phyloP scores from a whole-genome alignment of 2,888 invertebrate species.

The Ischnus inquisitorius region DNA sequence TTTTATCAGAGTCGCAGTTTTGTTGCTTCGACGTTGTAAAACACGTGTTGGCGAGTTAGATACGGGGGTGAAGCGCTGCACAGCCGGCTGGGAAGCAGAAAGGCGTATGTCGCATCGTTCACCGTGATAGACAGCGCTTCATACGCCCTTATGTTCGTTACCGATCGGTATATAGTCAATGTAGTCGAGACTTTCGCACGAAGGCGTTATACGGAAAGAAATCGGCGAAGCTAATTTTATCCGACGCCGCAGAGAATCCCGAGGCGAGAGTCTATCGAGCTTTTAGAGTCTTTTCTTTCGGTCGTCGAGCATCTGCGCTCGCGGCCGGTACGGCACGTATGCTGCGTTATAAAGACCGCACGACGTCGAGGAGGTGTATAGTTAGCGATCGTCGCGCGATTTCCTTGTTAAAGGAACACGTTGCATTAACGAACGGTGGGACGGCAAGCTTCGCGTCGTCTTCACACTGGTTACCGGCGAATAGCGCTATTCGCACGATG shows the following conservation, averaged over 20 bases:
- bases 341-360: slow-evolving; percentile 2
- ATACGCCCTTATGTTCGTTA: too few species aligned
- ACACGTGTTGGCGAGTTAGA: not conserved
- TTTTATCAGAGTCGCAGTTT: not conserved
- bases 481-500: slow-evolving; percentile 5
- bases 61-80: slow-evolving; percentile 12
- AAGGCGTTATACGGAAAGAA: slow-evolving; percentile 12
- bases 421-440: slow-evolving; percentile 21
- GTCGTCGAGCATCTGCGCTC: slow-evolving; percentile 62
- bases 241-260: not conserved
- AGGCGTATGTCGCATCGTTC: too few species aligned
- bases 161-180: not conserved
- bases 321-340: slow-evolving; percentile 42
- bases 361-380: not conserved
- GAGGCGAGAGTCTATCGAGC: not conserved
- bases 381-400: slow-evolving; percentile 1
- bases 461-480: slow-evolving; percentile 26
- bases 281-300: slow-evolving; percentile 19
- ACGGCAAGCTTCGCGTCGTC: slow-evolving; percentile 18
- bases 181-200: not conserved
- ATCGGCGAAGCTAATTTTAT: slow-evolving; percentile 1
- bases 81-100: not conserved
- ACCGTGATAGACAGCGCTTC: too few species aligned
- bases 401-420: slow-evolving; percentile 26
- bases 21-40: not conserved